phyloP scores from a whole-genome alignment of 2,888 invertebrate species.

The Andricus quercusramuli region DNA sequence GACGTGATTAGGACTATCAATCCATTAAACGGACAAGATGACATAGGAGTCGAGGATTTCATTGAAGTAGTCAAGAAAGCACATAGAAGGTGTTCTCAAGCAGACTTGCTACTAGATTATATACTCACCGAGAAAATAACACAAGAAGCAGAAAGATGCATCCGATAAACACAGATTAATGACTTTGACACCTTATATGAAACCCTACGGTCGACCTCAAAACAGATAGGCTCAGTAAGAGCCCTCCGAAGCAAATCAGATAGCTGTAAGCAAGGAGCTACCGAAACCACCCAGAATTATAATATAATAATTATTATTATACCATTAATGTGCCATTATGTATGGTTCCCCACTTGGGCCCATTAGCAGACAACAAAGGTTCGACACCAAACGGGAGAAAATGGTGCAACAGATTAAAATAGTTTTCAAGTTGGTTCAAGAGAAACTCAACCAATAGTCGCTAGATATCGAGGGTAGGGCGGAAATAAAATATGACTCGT shows the following conservation, averaged over 20 bases:
- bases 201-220: not conserved
- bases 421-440: too few species aligned
- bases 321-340: too few species aligned
- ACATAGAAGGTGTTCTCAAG: not conserved
- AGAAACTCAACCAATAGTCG: too few species aligned
- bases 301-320: too few species aligned
- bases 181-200: constrained; percentile 61
- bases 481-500: too few species aligned
- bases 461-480: too few species aligned
- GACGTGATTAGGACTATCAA: not conserved
- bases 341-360: too few species aligned
- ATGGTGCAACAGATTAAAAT: too few species aligned
- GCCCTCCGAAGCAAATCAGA: not conserved
- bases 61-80: not conserved
- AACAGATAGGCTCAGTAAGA: not conserved
- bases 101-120: not conserved
- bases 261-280: not conserved
- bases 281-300: not conserved
- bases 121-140: not conserved
- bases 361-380: too few species aligned
- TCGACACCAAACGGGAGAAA: too few species aligned
- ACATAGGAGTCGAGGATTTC: not conserved
- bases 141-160: not conserved
- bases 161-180: not conserved
- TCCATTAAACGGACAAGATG: not conserved